A percentile compares a stretch with the other conserved stretches of the same genome.
phyloP scores from a whole-genome alignment of 2,888 invertebrate species.

The Phaonia tiefii region DNA sequence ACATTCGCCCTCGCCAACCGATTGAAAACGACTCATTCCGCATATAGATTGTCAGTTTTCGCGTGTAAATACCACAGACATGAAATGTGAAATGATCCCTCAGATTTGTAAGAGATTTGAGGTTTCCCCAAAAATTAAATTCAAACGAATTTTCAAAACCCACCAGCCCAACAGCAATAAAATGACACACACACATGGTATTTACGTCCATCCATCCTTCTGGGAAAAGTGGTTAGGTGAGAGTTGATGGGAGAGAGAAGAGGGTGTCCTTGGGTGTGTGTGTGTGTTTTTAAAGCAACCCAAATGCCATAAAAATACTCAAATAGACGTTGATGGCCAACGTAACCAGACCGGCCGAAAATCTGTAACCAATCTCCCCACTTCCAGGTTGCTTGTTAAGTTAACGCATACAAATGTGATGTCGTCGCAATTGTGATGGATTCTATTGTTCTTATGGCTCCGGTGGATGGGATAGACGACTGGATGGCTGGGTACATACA shows the following conservation, averaged over 20 bases:
- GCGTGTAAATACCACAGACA: constrained; percentile 10
- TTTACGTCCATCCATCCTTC: too few relatives aligned
- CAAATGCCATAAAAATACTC: neutral
- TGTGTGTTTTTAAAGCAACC: neutral
- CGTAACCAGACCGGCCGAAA: too few relatives aligned
- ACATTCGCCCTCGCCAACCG: neutral
- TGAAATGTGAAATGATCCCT: constrained; percentile 2
- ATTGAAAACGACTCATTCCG: neutral
- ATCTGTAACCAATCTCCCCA: too few relatives aligned
- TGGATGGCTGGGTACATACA: neutral
- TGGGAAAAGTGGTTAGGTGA: too few relatives aligned
- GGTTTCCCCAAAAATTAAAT: neutral
- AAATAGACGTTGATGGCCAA: too few relatives aligned
- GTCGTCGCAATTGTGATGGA: constrained; percentile 35
- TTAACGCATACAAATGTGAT: constrained; percentile 7
- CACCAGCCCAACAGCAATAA: neutral
- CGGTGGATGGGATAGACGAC: neutral
- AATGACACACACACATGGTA: neutral
- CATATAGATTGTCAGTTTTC: constrained; percentile 4
- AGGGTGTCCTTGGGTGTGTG: neutral
- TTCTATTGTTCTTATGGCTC: constrained; percentile 6
- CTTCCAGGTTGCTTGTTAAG: too few relatives aligned
- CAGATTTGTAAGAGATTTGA: constrained; percentile 26
- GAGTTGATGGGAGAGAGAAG: too few relatives aligned
- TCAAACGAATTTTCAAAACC: neutral